These are phyloP conservation scores for Vidua macroura DNA, from an alignment of 2,113 vertebrate genomes.

Conservation along the genomic window DNA sequence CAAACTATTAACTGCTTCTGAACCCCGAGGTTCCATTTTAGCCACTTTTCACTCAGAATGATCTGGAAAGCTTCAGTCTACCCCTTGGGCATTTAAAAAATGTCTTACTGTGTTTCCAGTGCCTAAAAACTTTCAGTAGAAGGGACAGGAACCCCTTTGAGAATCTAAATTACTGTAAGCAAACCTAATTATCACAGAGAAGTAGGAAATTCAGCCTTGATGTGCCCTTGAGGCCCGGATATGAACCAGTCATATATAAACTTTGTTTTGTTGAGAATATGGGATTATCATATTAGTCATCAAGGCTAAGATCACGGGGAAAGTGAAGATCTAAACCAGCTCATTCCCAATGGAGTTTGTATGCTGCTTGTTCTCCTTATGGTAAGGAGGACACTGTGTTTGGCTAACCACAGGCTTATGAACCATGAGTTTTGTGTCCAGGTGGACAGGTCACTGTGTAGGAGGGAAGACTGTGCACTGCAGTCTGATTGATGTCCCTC, in stretches of 20 bases:
- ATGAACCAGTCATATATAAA: background rate
- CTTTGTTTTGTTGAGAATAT: background rate
- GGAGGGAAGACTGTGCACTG: background rate
- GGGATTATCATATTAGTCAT: constrained; percentile 4
- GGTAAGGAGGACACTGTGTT: background rate
- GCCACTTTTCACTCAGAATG: background rate
- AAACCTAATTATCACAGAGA: background rate
- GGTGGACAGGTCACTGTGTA: background rate
- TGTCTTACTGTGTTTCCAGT: background rate
- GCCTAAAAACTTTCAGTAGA: background rate
- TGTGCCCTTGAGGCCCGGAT: background rate
- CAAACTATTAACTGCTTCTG: background rate
- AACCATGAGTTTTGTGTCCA: background rate
- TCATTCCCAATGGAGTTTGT: background rate
- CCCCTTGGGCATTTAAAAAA: background rate
- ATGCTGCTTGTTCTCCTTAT: background rate
- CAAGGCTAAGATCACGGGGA: background rate
- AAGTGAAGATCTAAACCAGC: background rate
- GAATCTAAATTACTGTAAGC: background rate
- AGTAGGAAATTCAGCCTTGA: background rate
- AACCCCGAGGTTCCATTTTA: background rate
- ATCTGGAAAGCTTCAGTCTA: background rate
- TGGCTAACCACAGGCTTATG: background rate
- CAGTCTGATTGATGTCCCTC: background rate
- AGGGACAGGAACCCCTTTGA: background rate